Evolutionary conservation across 2,113 vertebrate species (phyloP).

Genomic region (Thermophis baileyi): DNA sequence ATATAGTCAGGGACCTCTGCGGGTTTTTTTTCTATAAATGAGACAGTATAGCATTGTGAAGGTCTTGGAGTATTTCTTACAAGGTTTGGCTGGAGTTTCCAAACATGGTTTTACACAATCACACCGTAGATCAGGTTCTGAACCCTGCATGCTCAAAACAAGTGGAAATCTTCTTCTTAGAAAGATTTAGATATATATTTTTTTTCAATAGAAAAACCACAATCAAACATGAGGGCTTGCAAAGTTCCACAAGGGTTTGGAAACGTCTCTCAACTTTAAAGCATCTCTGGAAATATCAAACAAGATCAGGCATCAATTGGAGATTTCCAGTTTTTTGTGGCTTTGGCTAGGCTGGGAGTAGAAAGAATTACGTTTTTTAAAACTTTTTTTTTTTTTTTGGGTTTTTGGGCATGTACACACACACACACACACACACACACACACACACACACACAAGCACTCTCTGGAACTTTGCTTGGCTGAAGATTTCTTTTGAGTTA

Average conservation of each 20-base stretch:
- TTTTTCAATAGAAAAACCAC: neutral
- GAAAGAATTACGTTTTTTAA: constrained; percentile 44
- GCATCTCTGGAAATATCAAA: constrained; percentile 50
- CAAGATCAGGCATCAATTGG: constrained; percentile 36
- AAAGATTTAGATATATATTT: neutral
- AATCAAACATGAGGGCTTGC: constrained; percentile 17
- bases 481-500: constrained; percentile 28
- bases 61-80: neutral
- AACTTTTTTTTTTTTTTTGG: constrained; percentile 39
- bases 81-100: neutral
- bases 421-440: neutral
- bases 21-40: neutral
- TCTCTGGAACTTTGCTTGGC: neutral
- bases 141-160: neutral
- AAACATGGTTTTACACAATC: neutral
- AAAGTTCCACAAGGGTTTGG: constrained; percentile 35
- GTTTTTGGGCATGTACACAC: neutral
- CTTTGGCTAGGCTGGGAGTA: constrained; percentile 46
- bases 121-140: neutral
- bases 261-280: constrained; percentile 22
- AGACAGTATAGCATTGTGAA: neutral
- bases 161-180: neutral
- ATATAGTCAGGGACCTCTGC: neutral
- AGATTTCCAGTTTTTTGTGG: constrained; percentile 39
- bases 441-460: neutral